phyloP scores from a whole-genome alignment of 1,140 invertebrate species.

The Helicorthomorpha holstii region DNA sequence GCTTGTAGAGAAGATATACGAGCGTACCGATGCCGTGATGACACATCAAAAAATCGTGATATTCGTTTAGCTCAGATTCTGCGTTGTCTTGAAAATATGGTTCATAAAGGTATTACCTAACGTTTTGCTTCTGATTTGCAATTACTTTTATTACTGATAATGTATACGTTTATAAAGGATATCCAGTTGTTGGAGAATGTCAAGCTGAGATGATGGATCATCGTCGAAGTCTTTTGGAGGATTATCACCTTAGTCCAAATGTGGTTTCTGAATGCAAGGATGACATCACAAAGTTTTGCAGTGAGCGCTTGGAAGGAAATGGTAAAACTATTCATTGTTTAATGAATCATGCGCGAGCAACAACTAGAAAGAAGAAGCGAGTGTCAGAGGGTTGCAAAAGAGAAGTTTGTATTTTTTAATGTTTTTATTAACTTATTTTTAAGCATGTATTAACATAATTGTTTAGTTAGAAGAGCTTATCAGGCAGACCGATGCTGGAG shows the following conservation, averaged over 20 bases:
- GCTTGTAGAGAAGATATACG: slow-evolving; percentile 83
- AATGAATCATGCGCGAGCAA: slow-evolving; percentile 61
- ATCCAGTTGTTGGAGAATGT: slow-evolving; percentile 36
- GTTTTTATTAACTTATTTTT: slow-evolving; percentile 1
- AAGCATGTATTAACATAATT: slow-evolving; percentile 9
- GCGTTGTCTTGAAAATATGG: slow-evolving; percentile 73
- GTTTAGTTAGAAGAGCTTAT: slow-evolving; percentile 53
- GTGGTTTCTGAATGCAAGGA: slow-evolving; percentile 71
- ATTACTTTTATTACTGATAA: background rate
- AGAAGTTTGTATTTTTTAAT: slow-evolving; percentile 27
- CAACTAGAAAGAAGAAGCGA: slow-evolving; percentile 33
- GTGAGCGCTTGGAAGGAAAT: slow-evolving; percentile 40
- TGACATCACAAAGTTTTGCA: slow-evolving; percentile 47
- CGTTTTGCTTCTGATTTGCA: background rate
- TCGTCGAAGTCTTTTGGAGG: slow-evolving; percentile 74
- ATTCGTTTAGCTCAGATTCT: slow-evolving; percentile 77
- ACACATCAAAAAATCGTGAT: slow-evolving; percentile 51
- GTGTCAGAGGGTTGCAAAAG: slow-evolving; percentile 48
- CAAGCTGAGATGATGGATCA: slow-evolving; percentile 72
- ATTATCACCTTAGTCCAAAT: slow-evolving; percentile 81
- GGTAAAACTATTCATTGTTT: slow-evolving; percentile 90
- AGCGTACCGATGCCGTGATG: slow-evolving; percentile 48
- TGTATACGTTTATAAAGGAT: background rate
- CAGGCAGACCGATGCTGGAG: slow-evolving; percentile 61
- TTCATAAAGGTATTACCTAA: slow-evolving; percentile 42